Evolutionary conservation across 1,140 invertebrate genomes (phyloP).

Genomic region (Drosophila yakuba): DNA sequence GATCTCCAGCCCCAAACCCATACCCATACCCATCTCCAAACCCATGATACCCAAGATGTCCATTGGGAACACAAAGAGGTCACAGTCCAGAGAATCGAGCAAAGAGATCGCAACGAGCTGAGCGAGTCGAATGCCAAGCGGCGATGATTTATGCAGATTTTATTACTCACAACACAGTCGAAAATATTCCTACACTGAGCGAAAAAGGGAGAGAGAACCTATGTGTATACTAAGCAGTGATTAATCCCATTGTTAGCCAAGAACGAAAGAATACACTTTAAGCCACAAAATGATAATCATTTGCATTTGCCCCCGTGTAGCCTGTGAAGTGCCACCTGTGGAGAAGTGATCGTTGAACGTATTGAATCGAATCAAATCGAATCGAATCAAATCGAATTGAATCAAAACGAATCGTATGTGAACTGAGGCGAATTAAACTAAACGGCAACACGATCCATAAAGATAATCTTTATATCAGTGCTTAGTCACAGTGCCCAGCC

Average conservation of each 20-base stretch:
- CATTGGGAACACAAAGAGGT: neutral
- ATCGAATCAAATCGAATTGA: neutral
- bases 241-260: no score
- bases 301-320: slow-evolving; percentile 1
- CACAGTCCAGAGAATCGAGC: neutral
- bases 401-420: neutral
- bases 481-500: slow-evolving; percentile 13
- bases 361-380: slow-evolving; percentile 15
- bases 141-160: slow-evolving; percentile 61
- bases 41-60: no score
- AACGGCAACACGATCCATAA: slow-evolving; percentile 55
- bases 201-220: neutral
- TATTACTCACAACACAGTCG: slow-evolving; percentile 26
- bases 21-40: no score
- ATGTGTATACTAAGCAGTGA: neutral
- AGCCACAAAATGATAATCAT: no score
- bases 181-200: slow-evolving; percentile 20
- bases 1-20: no score
- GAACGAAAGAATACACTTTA: no score
- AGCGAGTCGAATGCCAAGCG: slow-evolving; percentile 7
- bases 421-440: slow-evolving; percentile 46
- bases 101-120: neutral
- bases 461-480: slow-evolving; percentile 47
- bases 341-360: slow-evolving; percentile 14
- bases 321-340: neutral